phyloP scores from a whole-genome alignment of 2,888 invertebrate species.

The Cyclophora albipunctata region DNA sequence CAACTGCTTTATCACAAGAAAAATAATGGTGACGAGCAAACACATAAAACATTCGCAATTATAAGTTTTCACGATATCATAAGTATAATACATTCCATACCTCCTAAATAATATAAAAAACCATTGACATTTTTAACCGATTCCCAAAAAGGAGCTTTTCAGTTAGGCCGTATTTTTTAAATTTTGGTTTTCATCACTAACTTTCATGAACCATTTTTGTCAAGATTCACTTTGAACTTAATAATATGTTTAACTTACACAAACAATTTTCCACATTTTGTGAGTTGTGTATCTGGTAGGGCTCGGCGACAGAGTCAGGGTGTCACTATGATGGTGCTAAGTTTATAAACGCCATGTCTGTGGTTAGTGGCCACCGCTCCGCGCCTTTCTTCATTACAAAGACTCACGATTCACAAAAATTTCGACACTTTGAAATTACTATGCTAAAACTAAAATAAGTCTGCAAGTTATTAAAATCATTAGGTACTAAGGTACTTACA shows the following conservation, averaged over 20 bases:
- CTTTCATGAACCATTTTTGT: no score
- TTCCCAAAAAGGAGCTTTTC: no score
- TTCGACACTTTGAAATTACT: conserved; percentile 35
- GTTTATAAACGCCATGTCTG: conserved; percentile 52
- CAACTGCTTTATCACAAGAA: background rate
- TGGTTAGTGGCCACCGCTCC: conserved; percentile 42
- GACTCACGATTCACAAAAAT: conserved; percentile 53
- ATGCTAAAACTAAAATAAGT: background rate
- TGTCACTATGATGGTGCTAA: conserved; percentile 24
- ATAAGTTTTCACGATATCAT: no score
- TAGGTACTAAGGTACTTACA: no score
- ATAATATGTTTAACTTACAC: conserved; percentile 34
- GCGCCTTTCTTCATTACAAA: conserved; percentile 50
- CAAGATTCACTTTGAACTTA: no score
- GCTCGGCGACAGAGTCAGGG: conserved; percentile 32
- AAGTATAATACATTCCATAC: no score
- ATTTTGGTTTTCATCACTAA: no score
- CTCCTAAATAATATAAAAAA: no score
- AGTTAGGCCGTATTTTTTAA: no score
- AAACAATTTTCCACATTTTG: conserved; percentile 53
- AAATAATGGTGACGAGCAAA: background rate
- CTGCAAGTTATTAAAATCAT: no score
- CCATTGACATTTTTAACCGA: no score
- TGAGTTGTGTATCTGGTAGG: conserved; percentile 19
- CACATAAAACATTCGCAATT: no score